Evolutionary conservation across 2,113 vertebrate species (phyloP), one percentile per base, ranked within the genome.

Genomic region (Oncorhynchus masou): DNA sequence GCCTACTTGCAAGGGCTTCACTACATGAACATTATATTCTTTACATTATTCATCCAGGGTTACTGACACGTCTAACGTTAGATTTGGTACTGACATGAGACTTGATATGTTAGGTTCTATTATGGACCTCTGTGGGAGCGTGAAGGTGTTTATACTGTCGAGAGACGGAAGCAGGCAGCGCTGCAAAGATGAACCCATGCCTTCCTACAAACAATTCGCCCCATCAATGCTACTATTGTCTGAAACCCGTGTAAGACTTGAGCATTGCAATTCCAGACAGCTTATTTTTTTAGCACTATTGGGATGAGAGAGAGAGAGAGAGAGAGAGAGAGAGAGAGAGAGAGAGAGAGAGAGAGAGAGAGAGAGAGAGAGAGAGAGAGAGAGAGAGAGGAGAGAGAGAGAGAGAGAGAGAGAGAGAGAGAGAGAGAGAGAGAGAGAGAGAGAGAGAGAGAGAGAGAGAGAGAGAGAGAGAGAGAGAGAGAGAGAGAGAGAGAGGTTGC

Each of bases 351-450:
- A 51, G 49, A 51, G 49, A 51, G 49, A 15, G 15, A 12, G 49
- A 95, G 96, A 95, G 95, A 95, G 94, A 96, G 95, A 94, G 92
- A 94, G 94, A 92, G 31, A 94, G 92, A 92, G 94, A 31, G 94
- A 95, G 95, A 95, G 29, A 15, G 15, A 12, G 49, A 95, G 96
- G 95, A 95, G 94, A 96, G 95, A 94, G 92, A 94, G 94, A 92
- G 31, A 94, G 92, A 92, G 94, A 31, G 94, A 95, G 95, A 95
- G 48, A 34, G 31, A 34, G 31, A 49, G 48, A 49, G 48, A 49
- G 48, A 12, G 13, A 11, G 49, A 95, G 96, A 95, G 95, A 95
- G 29, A 94, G 92, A 92, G 94, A 29, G 94, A 95, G 95, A 95
- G 25, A 27, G 94, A 48, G 45, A 48, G 45, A 48, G 45, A 51